Evolutionary conservation across 1,140 invertebrate species (phyloP), one percentile per base, ranked within the genome.

Genomic region (Drosophila elegans): DNA sequence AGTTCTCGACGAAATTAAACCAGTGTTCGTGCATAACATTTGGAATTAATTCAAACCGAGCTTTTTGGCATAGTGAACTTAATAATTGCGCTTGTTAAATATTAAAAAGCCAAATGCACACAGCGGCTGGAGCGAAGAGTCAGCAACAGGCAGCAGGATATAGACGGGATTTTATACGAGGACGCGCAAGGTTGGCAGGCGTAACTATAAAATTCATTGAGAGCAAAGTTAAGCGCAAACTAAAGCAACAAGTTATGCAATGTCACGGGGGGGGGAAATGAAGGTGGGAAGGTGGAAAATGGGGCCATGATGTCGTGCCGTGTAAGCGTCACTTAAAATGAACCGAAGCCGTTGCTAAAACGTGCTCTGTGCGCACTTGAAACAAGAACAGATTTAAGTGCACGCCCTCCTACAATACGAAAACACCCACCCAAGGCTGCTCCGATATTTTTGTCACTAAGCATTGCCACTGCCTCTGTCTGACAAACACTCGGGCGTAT

Each of bases 151-250:
- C 67, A 71, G 42, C 36, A 25, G 32, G 34, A 42, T 36, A 49
- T 13, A 42, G 64, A 45, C 64, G n/a, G 59, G 56, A 72, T 66
- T 83, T 52, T 60, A 59, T 77, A 62, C 59, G 76, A 52, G 64
- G 56, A 72, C 57, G 46, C 41, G 60, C 44, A 29, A 25, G 41
- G 46, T 49, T 42, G 68, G 59, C 78, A 71, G 72, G 59, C 52
- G 49, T 80, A 88, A 89, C 84, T 88, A 88, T 89, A 84, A 88
- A 88, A 88, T 89, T 88, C 84, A 88, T 88, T 88, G 84, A 88
- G 84, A 89, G 83, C 84, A 89, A 88, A 80, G 84, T 84, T 89
- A 80, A 83, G 75, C 67, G 79, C 66, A 66, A 75, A 45, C 62
- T 53, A 74, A 75, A 75, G 84, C 84, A 88, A 89, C 84, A 88